Conservation (phyloP, 2,797 vertebrate species). For the Myotis pilosus region DNA sequence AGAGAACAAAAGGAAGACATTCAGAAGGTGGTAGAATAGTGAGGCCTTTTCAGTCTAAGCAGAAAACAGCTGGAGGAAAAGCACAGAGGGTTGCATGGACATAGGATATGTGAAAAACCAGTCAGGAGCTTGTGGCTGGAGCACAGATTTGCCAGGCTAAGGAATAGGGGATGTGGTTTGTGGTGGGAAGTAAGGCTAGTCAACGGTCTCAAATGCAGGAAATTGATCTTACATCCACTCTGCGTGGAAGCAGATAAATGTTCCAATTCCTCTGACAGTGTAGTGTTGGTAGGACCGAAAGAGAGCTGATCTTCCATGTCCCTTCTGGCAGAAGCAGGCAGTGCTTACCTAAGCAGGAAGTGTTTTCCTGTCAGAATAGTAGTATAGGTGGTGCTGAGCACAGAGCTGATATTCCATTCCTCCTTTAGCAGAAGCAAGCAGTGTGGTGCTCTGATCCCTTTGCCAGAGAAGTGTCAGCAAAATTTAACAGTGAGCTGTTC, state of each 20-base stretch:
- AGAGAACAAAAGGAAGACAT: constrained; percentile 17
- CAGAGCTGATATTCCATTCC: background rate
- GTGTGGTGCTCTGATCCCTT: background rate
- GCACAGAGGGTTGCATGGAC: background rate
- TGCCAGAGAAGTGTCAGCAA: background rate
- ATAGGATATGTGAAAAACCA: background rate
- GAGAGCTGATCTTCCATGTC: background rate
- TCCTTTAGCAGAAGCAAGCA: background rate
- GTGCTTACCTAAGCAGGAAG: background rate
- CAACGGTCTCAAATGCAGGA: background rate
- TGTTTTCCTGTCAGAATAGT: background rate
- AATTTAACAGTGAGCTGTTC: background rate
- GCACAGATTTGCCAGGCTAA: background rate
- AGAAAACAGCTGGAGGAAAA: background rate
- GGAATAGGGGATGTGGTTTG: background rate
- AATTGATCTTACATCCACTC: background rate
- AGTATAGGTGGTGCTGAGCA: background rate
- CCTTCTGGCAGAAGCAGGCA: background rate
- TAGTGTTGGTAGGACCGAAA: background rate
- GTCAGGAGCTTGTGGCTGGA: background rate
- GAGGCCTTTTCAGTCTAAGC: background rate
- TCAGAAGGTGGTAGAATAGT: background rate
- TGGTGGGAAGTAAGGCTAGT: background rate
- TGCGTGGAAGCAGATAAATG: background rate
- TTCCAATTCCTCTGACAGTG: background rate